These are phyloP conservation scores for Gymnocypris eckloni DNA, from an alignment of 2,797 vertebrate genomes.

Conservation along the genomic window DNA sequence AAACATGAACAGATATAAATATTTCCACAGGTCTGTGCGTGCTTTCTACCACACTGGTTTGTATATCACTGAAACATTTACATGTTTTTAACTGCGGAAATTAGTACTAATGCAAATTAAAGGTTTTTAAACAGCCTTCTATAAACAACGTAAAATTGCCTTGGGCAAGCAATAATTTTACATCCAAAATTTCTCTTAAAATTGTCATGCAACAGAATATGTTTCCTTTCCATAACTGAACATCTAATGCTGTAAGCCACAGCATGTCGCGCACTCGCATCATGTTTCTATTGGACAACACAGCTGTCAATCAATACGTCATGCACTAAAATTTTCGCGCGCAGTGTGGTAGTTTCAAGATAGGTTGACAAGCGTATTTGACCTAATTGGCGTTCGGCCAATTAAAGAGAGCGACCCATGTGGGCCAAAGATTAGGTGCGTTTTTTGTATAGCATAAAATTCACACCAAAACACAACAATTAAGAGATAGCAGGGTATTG, in stretches of 20 bases:
- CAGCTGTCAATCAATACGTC: conserved; percentile 14
- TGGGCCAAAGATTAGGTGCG: conserved; percentile 60
- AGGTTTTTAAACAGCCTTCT: conserved; percentile 1
- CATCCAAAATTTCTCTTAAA: background rate
- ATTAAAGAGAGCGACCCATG: conserved; percentile 53
- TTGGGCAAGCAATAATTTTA: background rate
- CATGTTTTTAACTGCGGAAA: conserved; percentile 14
- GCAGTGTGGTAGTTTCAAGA: conserved; percentile 41
- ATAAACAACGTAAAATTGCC: background rate
- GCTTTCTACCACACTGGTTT: background rate
- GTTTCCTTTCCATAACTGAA: background rate
- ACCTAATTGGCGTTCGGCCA: conserved; percentile 69
- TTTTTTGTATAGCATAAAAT: conserved; percentile 63
- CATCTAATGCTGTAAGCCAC: background rate
- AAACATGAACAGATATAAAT: background rate
- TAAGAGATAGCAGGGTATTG: conserved; percentile 5
- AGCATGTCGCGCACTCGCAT: conserved; percentile 44
- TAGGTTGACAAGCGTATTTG: conserved; percentile 62
- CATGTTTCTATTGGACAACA: conserved; percentile 50
- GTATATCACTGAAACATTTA: conserved; percentile 21
- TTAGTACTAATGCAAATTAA: background rate
- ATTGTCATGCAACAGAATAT: too few species aligned
- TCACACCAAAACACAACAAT: conserved; percentile 5
- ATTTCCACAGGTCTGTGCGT: background rate
- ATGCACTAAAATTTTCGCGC: conserved; percentile 7